Conservation (phyloP, 2,113 vertebrate species). For the Plectropomus leopardus region DNA sequence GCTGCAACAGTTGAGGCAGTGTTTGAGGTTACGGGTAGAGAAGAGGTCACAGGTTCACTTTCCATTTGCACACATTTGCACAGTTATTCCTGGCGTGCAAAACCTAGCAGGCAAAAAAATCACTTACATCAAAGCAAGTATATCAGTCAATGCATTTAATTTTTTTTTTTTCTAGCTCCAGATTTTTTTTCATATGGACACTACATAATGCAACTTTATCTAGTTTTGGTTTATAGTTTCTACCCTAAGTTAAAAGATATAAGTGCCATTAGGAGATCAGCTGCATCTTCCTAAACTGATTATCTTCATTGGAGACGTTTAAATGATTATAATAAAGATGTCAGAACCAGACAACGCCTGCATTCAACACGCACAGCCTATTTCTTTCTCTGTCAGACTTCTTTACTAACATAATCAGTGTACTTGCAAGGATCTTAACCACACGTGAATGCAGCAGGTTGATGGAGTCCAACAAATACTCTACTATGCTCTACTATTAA, state of each 20-base stretch:
- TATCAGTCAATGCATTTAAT: neutral
- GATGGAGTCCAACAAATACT: conserved; percentile 17
- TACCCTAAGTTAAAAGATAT: neutral
- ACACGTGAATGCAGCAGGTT: neutral
- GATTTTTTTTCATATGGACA: neutral
- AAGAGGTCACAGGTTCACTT: conserved; percentile 66
- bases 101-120: neutral
- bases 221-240: conserved; percentile 21
- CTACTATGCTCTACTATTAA: neutral
- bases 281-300: conserved; percentile 38
- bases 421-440: neutral
- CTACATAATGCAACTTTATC: neutral
- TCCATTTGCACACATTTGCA: conserved; percentile 51
- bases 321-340: conserved; percentile 30
- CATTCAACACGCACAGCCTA: neutral
- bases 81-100: conserved; percentile 43
- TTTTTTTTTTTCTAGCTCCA: neutral
- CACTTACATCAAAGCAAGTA: neutral
- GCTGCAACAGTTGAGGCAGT: conserved; percentile 60
- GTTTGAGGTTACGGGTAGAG: conserved; percentile 41
- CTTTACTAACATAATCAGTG: neutral
- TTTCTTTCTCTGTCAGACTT: neutral
- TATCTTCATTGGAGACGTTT: conserved; percentile 10
- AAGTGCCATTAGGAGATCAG: conserved; percentile 7
- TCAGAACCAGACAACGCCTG: neutral